Base-by-base conservation (phyloP, 2,888 invertebrate species). In the Vandiemenella viatica region DNA sequence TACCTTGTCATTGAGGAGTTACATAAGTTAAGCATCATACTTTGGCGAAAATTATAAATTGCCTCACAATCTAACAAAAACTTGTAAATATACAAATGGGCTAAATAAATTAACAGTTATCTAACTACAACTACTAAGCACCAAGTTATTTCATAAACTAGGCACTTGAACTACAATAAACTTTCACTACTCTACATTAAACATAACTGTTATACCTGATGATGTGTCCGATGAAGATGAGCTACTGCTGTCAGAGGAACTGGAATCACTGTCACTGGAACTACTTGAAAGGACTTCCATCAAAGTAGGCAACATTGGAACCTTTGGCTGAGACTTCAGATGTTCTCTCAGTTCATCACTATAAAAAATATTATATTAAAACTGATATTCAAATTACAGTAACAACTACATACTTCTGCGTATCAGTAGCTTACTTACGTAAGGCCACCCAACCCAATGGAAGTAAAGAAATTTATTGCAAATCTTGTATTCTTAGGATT, bases 391-490 rank as follows among this genome's bases (percentile, higher is more conserved):
- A 16, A 1, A 16, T 38, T 8, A 15, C 17, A 15, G 3, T 8
- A 38, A 8, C 13, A 15, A 16, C 3, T 38, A 8, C 1, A 5
- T 10, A 4, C 3, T 4, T 8, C 3, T 8, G 40, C 15, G 16
- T 10, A 16, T 1, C 8, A 15, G 8, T 15, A n/a, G n/a, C 13
- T 16, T 40, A 64, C 75, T 69, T 65, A 77, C 72, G 97, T 98
- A 1, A 98, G 71, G 1, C 95, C 96, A 49, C 97, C 97, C 48
- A 98, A 74, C 58, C 97, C 95, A 62, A 95, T 95, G 0, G 92
- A 89, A 0, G 95, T 95, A 66, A 96, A 96, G 70, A 95, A 96
- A 63, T 96, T 96, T 45, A 98, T 97, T 0, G 97, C 87, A 69
- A 98, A 98, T 60, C 97, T 73, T 0, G 96, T 95, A 64, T 97